Evolutionary conservation across 2,113 vertebrate species (phyloP).

Genomic region (Chitala chitala): DNA sequence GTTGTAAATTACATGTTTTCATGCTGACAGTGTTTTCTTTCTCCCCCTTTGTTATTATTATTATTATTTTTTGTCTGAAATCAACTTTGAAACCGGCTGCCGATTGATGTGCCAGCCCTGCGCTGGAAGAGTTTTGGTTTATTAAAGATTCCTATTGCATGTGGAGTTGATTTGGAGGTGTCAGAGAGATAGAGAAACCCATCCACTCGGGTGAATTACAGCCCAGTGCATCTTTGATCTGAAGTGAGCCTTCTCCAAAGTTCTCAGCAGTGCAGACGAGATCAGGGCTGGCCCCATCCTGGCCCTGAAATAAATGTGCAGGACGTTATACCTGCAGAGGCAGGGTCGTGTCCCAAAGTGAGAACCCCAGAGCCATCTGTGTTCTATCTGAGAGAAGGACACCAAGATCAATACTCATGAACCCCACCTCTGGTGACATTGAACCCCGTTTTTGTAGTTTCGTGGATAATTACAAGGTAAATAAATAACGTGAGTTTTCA

Average conservation of each 20-base stretch:
- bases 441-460: too few relatives aligned
- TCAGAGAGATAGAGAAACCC: conserved; percentile 53
- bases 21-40: neutral
- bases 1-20: conserved; percentile 24
- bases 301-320: conserved; percentile 31
- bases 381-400: conserved; percentile 25
- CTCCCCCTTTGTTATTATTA: conserved; percentile 32
- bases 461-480: too few relatives aligned
- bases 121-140: conserved; percentile 40
- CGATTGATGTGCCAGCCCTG: conserved; percentile 37
- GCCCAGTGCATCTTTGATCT: conserved; percentile 61
- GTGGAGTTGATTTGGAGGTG: conserved; percentile 62
- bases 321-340: conserved; percentile 29
- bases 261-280: conserved; percentile 21
- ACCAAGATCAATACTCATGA: conserved; percentile 17
- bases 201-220: conserved; percentile 54
- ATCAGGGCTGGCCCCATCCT: conserved; percentile 20
- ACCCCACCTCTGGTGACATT: neutral
- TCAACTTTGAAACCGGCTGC: conserved; percentile 32
- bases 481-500: too few relatives aligned
- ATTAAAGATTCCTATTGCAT: conserved; percentile 49
- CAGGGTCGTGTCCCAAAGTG: conserved; percentile 22
- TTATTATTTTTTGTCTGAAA: conserved; percentile 36
- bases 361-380: conserved; percentile 23
- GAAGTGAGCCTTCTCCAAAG: conserved; percentile 42